Base-by-base conservation (phyloP, 2,888 invertebrate species). In the Escarpia spicata region DNA sequence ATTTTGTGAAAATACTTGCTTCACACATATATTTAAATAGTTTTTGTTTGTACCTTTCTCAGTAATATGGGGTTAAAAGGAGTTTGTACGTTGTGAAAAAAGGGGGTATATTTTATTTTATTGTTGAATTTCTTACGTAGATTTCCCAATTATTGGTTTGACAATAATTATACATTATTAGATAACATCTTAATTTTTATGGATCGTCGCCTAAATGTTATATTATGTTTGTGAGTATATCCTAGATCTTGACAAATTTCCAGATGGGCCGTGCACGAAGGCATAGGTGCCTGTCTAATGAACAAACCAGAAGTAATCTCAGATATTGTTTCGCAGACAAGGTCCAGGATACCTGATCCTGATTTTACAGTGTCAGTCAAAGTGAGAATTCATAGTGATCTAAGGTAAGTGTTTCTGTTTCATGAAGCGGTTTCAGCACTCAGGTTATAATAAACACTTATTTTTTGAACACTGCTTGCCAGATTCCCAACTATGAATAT, bases 331-430 rank as follows among this genome's bases (percentile, higher is more conserved):
- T 97, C 97, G 95, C 98, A 98, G 95, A 97, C 98, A 31, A 97
- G 98, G 95, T 98, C 98, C 95, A 97, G 97, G 94, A 97, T 99
- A 92, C 97, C 98, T 12, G 97, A 97, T 94, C 94, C 95, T 0
- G 97, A 97, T 90, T 99, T 98, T 95, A 98, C 98, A 94, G 97
- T 99, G 3, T 99, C 99, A 31, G 98, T 98, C 0, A 99, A 99
- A 97, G 98, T 99, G 95, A 97, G 99, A 94, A 97, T 99, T 93
- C 97, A 98, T 60, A 97, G 97, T 94, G 98, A 98, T 94, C 95
- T 97, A 9, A 97, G 96, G 97, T 97, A 96, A 93, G 94, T 92
- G 75, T 19, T 91, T 92, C 6, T 75, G 26, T 75, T 15, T 75
- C 3, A 26, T 75, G 19, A 75, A 75, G 26, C 19, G n/a, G n/a